phyloP scores from a whole-genome alignment of 2,888 invertebrate genomes.

The Melanostoma mellinum region DNA sequence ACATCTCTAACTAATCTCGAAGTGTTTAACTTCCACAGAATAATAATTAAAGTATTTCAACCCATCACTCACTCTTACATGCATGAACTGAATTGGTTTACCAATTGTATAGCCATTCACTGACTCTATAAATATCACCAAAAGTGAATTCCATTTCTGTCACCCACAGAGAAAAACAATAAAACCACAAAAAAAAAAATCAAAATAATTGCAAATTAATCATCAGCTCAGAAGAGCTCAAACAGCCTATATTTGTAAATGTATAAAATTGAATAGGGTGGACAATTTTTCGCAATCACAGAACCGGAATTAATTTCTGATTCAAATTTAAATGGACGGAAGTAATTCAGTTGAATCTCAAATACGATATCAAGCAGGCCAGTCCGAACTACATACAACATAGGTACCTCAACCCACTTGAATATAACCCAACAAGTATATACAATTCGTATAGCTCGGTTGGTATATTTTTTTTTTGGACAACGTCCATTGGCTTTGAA shows the following conservation, averaged over 20 bases:
- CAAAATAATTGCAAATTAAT: slow-evolving; percentile 65
- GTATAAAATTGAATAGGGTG: slow-evolving; percentile 20
- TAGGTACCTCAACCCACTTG: neutral
- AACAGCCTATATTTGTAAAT: slow-evolving; percentile 6
- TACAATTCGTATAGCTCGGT: no score
- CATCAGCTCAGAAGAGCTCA: slow-evolving; percentile 34
- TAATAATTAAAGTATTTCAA: no score
- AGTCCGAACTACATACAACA: slow-evolving; percentile 20
- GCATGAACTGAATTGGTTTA: no score
- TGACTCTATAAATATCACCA: neutral
- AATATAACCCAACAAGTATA: neutral
- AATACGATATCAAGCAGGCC: slow-evolving; percentile 57
- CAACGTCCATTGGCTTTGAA: slow-evolving; percentile 48
- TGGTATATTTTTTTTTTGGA: slow-evolving; percentile 8
- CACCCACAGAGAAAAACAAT: slow-evolving; percentile 23
- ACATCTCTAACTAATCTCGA: no score
- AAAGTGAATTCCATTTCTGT: slow-evolving; percentile 41
- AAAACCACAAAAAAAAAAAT: slow-evolving; percentile 20
- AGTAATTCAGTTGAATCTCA: slow-evolving; percentile 69
- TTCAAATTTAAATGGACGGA: slow-evolving; percentile 72
- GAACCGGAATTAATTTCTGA: slow-evolving; percentile 71
- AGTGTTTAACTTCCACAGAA: no score
- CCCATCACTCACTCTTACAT: no score
- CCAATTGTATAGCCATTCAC: no score
- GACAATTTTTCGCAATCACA: slow-evolving; percentile 68